Conservation (phyloP, 2,797 vertebrate genomes). For the Gila robusta region DNA sequence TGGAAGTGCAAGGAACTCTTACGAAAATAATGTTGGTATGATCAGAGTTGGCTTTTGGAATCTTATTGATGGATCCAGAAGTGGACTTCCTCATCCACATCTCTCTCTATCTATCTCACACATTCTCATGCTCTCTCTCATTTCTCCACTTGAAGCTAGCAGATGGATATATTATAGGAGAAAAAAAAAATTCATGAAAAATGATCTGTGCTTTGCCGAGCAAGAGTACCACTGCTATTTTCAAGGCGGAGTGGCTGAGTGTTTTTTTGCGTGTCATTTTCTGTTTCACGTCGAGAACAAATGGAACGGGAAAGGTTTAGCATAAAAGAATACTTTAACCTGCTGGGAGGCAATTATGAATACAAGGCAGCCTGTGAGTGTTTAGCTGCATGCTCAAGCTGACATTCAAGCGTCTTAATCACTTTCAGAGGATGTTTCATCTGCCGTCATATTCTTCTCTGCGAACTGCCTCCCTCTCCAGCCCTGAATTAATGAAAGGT, state of each 20-base stretch:
- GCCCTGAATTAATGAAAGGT: conserved; percentile 68
- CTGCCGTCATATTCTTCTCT: conserved; percentile 53
- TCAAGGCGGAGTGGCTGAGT: conserved; percentile 57
- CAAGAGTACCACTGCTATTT: conserved; percentile 68
- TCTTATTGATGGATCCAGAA: conserved; percentile 39
- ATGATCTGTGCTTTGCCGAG: conserved; percentile 69
- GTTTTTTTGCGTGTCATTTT: conserved; percentile 64
- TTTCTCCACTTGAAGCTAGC: conserved; percentile 64
- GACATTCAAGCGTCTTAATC: conserved; percentile 74
- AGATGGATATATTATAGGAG: conserved; percentile 65
- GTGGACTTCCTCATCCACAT: conserved; percentile 35
- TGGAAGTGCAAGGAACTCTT: background rate
- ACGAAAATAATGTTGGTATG: conserved; percentile 40
- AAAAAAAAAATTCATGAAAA: conserved; percentile 60
- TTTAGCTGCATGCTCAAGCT: conserved; percentile 69
- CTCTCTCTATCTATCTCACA: conserved; percentile 13
- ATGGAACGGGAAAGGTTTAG: conserved; percentile 69
- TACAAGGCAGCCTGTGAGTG: conserved; percentile 63
- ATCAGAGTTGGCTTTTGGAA: conserved; percentile 54
- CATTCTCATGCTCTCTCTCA: conserved; percentile 43
- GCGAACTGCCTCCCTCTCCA: conserved; percentile 55
- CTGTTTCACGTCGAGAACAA: conserved; percentile 68
- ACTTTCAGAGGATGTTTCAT: conserved; percentile 63
- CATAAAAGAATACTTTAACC: conserved; percentile 75
- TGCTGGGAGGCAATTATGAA: conserved; percentile 76